Evolutionary conservation across 2,797 vertebrate species (phyloP).

Genomic region (Phrynocephalus vlangalii): DNA sequence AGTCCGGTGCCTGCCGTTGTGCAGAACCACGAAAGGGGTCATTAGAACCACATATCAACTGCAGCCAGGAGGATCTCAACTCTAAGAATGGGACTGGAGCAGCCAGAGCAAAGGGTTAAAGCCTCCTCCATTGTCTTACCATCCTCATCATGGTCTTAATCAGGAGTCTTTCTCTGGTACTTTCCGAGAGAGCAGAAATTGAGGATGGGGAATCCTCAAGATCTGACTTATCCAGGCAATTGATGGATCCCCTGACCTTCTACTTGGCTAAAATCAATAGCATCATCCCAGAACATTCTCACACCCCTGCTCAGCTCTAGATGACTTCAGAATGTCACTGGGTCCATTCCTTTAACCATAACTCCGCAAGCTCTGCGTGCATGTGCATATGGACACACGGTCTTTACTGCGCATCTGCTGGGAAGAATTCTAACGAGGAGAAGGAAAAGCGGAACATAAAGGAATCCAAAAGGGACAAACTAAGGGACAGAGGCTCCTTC

Average conservation of each 20-base stretch:
- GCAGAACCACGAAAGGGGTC: not conserved
- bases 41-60: not conserved
- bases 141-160: not conserved
- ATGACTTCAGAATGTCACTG: not conserved
- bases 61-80: not conserved
- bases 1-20: not conserved
- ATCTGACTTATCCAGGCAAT: not conserved
- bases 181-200: not conserved
- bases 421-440: constrained; percentile 42
- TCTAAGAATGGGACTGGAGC: not conserved
- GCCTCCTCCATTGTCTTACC: not conserved
- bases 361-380: not conserved
- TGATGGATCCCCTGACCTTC: not conserved
- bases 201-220: no score
- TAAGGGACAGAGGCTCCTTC: constrained; percentile 22
- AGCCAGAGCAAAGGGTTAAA: not conserved
- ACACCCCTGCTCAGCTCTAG: not conserved
- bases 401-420: constrained; percentile 16
- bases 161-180: not conserved
- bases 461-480: constrained; percentile 27
- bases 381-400: not conserved
- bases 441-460: constrained; percentile 47
- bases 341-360: not conserved
- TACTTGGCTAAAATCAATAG: not conserved
- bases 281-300: not conserved